Conservation (phyloP, 2,888 invertebrate genomes). For the Volucella inflata region DNA sequence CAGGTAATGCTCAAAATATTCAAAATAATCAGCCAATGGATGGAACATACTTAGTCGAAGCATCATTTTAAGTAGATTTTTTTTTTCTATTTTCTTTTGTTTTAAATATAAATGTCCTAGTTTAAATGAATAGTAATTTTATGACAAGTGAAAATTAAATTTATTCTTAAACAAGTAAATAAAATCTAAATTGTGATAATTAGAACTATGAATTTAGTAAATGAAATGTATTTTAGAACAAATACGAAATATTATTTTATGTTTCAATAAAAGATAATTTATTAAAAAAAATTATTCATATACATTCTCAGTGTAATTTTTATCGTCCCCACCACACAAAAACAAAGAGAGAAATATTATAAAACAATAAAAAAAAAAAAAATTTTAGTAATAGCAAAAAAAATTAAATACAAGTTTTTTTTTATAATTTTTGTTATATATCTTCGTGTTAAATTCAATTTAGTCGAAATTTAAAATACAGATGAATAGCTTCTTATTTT, state of each 20-base stretch:
- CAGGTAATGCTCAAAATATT: constrained; percentile 91
- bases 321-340: constrained; percentile 31
- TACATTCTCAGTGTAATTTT: constrained; percentile 22
- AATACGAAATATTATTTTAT: constrained; percentile 7
- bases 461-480: background rate
- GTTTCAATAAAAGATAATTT: background rate
- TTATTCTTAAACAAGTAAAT: constrained; percentile 3
- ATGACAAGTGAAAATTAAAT: constrained; percentile 6
- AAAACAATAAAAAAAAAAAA: background rate
- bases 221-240: constrained; percentile 23
- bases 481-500: background rate
- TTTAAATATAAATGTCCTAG: constrained; percentile 7
- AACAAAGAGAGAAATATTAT: background rate
- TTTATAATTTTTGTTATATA: background rate
- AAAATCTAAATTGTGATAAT: constrained; percentile 70
- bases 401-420: background rate
- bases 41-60: constrained; percentile 93
- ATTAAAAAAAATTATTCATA: background rate
- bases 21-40: constrained; percentile 93
- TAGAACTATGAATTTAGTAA: constrained; percentile 55
- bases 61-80: constrained; percentile 88
- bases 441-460: background rate
- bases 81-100: background rate
- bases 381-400: background rate
- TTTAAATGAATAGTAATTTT: background rate